phyloP scores from a whole-genome alignment of 2,113 vertebrate species.

The Pao palembangensis region DNA sequence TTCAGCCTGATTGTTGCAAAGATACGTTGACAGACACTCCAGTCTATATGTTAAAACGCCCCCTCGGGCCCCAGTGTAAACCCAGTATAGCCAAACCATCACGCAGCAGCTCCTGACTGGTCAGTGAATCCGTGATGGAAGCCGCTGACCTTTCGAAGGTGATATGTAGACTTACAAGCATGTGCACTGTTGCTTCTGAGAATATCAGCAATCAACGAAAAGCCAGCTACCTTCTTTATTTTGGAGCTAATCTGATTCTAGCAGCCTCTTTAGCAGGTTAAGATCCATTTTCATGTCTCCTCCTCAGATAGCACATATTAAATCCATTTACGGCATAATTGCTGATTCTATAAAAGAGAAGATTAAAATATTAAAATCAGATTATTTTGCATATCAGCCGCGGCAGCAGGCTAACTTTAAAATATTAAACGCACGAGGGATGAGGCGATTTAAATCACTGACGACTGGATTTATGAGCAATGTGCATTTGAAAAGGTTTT shows the following conservation, averaged over 20 bases:
- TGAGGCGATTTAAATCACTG: neutral
- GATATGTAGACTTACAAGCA: constrained; percentile 64
- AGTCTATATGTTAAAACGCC: too few species aligned
- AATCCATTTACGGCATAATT: constrained; percentile 59
- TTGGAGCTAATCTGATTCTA: constrained; percentile 55
- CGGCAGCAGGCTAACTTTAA: constrained; percentile 11
- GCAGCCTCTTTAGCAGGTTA: constrained; percentile 52
- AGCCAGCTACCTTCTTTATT: constrained; percentile 37
- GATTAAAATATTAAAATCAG: constrained; percentile 57
- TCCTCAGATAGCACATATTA: constrained; percentile 47
- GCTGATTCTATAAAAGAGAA: constrained; percentile 54
- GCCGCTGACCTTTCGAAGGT: constrained; percentile 61
- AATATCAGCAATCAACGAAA: constrained; percentile 55
- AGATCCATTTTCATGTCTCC: constrained; percentile 44
- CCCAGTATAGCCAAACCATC: too few species aligned
- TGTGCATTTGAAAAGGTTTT: too few species aligned
- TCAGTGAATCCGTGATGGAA: constrained; percentile 46
- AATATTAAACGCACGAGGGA: constrained; percentile 11
- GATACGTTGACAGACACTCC: too few species aligned
- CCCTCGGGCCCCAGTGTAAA: too few species aligned
- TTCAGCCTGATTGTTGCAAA: too few species aligned
- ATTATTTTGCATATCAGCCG: constrained; percentile 52
- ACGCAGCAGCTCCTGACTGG: too few species aligned
- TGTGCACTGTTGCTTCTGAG: constrained; percentile 54
- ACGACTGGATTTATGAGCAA: neutral